Evolutionary conservation across 2,888 invertebrate genomes (phyloP).

Genomic region (Drosophila tripunctata): DNA sequence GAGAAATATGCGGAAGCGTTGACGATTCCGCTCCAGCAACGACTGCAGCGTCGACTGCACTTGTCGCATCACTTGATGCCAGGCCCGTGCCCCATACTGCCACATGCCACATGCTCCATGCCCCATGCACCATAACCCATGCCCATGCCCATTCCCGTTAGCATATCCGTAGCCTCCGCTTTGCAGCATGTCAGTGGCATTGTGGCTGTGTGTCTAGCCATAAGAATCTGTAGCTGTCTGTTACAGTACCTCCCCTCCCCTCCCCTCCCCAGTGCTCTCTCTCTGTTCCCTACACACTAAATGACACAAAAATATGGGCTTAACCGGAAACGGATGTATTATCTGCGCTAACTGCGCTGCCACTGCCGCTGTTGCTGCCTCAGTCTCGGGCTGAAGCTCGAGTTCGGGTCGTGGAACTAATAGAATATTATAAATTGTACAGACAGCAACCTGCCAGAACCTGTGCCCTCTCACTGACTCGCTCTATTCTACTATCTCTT

Average conservation of each 20-base stretch:
- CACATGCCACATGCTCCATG: not conserved
- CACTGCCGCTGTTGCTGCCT: slow-evolving; percentile 61
- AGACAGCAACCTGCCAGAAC: slow-evolving; percentile 30
- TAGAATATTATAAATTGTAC: slow-evolving; percentile 78
- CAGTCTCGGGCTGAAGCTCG: slow-evolving; percentile 38
- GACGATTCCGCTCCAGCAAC: slow-evolving; percentile 79
- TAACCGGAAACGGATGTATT: slow-evolving; percentile 85
- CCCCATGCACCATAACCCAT: not conserved
- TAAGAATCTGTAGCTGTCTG: slow-evolving; percentile 75
- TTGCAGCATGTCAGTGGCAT: slow-evolving; percentile 62
- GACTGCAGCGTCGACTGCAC: slow-evolving; percentile 66
- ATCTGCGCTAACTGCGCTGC: slow-evolving; percentile 84
- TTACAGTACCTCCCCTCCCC: slow-evolving; percentile 58
- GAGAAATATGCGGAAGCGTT: slow-evolving; percentile 81
- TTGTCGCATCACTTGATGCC: slow-evolving; percentile 79
- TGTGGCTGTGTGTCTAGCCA: slow-evolving; percentile 65
- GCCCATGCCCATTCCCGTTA: slow-evolving; percentile 12
- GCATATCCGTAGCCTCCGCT: slow-evolving; percentile 17
- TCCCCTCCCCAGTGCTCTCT: not conserved
- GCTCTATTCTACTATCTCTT: not conserved
- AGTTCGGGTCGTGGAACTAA: slow-evolving; percentile 77
- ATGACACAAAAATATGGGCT: slow-evolving; percentile 84
- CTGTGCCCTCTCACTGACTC: slow-evolving; percentile 20
- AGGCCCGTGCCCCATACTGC: slow-evolving; percentile 41
- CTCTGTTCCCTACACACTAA: slow-evolving; percentile 45